Evolutionary conservation across 2,888 invertebrate species (phyloP).

Genomic region (Chrysolina haemoptera): DNA sequence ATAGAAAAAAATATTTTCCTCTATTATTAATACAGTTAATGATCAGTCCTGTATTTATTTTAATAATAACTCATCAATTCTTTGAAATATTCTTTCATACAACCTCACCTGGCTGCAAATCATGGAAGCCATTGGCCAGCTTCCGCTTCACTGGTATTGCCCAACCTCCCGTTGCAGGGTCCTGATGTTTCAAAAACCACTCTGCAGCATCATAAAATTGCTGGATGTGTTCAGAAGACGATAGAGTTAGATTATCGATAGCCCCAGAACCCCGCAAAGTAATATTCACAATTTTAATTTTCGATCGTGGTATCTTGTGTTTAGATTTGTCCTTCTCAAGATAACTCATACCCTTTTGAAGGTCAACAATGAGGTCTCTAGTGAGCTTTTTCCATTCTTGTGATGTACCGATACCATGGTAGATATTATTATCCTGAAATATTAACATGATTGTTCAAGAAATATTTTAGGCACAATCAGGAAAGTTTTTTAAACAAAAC

Average conservation of each 20-base stretch:
- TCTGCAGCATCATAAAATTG: slow-evolving; percentile 94
- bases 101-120: slow-evolving; percentile 80
- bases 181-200: slow-evolving; percentile 93
- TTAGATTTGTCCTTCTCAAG: slow-evolving; percentile 80
- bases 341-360: slow-evolving; percentile 88
- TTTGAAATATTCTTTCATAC: too few species aligned
- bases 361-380: slow-evolving; percentile 90
- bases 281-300: slow-evolving; percentile 75
- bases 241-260: slow-evolving; percentile 82
- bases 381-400: slow-evolving; percentile 85
- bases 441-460: slow-evolving; percentile 10
- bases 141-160: slow-evolving; percentile 87
- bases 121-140: slow-evolving; percentile 81
- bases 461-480: too few species aligned
- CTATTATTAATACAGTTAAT: too few species aligned
- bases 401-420: slow-evolving; percentile 85
- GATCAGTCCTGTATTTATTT: too few species aligned
- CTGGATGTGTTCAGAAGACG: slow-evolving; percentile 88
- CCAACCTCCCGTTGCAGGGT: slow-evolving; percentile 91
- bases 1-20: too few species aligned
- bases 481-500: too few species aligned
- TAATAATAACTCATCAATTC: too few species aligned
- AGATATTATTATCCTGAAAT: slow-evolving; percentile 82
- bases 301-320: slow-evolving; percentile 79
- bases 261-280: slow-evolving; percentile 75